Percentiles rank a stretch among this genome's conserved stretches.
Conservation (phyloP, 2,113 vertebrate species). For the Puffinus mauretanicus region DNA sequence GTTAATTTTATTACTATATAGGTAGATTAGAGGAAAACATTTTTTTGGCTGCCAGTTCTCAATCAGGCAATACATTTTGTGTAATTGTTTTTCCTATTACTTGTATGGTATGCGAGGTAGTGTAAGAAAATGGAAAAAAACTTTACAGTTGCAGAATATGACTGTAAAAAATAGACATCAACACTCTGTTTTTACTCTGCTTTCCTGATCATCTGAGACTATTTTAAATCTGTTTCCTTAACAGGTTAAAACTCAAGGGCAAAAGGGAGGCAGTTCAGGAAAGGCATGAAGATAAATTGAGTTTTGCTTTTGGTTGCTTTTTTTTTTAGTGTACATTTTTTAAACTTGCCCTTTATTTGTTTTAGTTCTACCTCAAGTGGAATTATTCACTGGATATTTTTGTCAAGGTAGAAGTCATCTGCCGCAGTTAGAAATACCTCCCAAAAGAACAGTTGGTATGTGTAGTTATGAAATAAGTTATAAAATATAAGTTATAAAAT, state of each 20-base stretch:
- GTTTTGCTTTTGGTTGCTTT: neutral
- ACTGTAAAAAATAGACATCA: neutral
- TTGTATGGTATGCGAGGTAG: neutral
- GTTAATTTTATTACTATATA: neutral
- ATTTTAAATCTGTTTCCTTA: neutral
- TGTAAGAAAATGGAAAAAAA: neutral
- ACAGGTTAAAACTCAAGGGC: neutral
- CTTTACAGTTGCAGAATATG: neutral
- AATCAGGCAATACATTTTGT: neutral
- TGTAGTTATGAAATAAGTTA: neutral
- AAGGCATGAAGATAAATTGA: neutral
- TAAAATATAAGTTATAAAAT: too few relatives aligned
- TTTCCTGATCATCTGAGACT: neutral
- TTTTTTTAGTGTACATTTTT: neutral
- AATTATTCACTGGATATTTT: constrained; percentile 83
- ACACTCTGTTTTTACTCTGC: neutral
- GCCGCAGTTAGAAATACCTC: constrained; percentile 57
- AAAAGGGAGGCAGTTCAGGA: neutral
- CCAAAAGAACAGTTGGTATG: constrained; percentile 79
- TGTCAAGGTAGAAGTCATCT: constrained; percentile 66
- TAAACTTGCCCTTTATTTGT: neutral
- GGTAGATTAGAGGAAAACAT: neutral
- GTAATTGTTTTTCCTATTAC: neutral
- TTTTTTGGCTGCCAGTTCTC: neutral
- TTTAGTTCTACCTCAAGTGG: constrained; percentile 68